Conservation (phyloP, 1,140 invertebrate genomes). For the Oedothorax gibbosus region DNA sequence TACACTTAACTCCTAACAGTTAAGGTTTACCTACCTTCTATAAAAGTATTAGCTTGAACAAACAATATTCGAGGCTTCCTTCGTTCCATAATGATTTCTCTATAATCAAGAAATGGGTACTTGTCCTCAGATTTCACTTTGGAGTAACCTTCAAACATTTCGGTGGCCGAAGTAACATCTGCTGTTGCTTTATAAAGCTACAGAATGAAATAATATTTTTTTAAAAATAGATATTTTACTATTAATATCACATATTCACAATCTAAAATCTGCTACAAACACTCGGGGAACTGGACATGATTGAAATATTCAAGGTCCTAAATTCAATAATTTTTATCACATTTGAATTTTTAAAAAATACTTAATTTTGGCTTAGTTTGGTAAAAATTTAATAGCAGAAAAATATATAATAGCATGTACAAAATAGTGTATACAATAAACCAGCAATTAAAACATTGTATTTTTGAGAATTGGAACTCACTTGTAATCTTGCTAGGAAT, state of each 20-base stretch:
- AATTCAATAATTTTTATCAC: too few relatives aligned
- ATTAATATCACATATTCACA: too few relatives aligned
- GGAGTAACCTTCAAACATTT: slow-evolving; percentile 85
- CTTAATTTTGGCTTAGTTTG: too few relatives aligned
- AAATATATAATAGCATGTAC: too few relatives aligned
- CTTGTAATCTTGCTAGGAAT: slow-evolving; percentile 76
- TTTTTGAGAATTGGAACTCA: slow-evolving; percentile 62
- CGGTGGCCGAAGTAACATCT: slow-evolving; percentile 78
- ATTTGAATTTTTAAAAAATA: too few relatives aligned
- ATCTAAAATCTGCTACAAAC: too few relatives aligned
- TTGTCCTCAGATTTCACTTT: slow-evolving; percentile 76
- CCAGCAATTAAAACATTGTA: not conserved
- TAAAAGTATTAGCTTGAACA: slow-evolving; percentile 80
- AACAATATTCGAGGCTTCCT: slow-evolving; percentile 92
- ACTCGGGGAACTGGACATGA: too few relatives aligned
- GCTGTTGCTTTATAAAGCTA: slow-evolving; percentile 88
- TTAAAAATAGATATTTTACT: slow-evolving; percentile 1
- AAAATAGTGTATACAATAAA: not conserved
- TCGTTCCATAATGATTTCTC: slow-evolving; percentile 86
- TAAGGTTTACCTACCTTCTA: slow-evolving; percentile 69
- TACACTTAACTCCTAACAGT: not conserved
- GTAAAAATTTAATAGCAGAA: too few relatives aligned
- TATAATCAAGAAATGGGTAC: slow-evolving; percentile 81
- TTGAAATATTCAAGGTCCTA: too few relatives aligned
- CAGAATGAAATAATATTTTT: not conserved